Base-by-base conservation (phyloP, 2,888 invertebrate genomes). In the Latrodectus elegans region DNA sequence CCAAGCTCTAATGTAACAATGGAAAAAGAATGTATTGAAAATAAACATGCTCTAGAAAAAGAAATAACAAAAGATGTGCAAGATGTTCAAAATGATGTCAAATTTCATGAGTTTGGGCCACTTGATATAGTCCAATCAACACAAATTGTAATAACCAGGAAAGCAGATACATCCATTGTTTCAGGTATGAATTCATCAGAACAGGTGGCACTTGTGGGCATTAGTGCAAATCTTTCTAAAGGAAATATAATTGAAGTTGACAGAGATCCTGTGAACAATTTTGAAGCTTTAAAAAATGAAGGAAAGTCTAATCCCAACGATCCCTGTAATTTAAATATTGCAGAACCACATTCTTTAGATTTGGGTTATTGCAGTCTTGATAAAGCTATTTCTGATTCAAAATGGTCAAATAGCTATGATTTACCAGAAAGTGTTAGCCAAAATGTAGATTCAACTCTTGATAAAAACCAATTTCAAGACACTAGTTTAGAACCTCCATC, bases 301-400 rank as follows among this genome's bases (percentile, higher is more conserved):
- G 76, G 67, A 8, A 14, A 9, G 22, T 15, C 65, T 49, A 68
- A 53, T 67, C 52, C 68, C 12, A n/a, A 53, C n/a, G 80, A 81
- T 73, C 26, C 55, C 12, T 4, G 8, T 55, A 15, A 14, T 11
- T 55, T 55, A 55, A 15, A 55, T 14, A 14, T 11, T 55, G 55
- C 55, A 55, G 55, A 55, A 55, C 15, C 55, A 55, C 15, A 14
- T 14, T 55, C 55, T 53, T 67, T 53, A n/a, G 85, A 85, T 80
- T 78, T 85, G n/a, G 86, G 86, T 38, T 86, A 86, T 14, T 86
- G 26, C n/a, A 81, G 81, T 17, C 49, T 86, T 71, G 86, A 86
- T 9, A 84, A 84, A 71, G 73, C 52, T 53, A 9, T 55, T 55
- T 22, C 22, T 22, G 22, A 22, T 22, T 22, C 22, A 22, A 22